Base-by-base conservation (phyloP, 2,113 vertebrate genomes). In the Cyprichromis sp. region DNA sequence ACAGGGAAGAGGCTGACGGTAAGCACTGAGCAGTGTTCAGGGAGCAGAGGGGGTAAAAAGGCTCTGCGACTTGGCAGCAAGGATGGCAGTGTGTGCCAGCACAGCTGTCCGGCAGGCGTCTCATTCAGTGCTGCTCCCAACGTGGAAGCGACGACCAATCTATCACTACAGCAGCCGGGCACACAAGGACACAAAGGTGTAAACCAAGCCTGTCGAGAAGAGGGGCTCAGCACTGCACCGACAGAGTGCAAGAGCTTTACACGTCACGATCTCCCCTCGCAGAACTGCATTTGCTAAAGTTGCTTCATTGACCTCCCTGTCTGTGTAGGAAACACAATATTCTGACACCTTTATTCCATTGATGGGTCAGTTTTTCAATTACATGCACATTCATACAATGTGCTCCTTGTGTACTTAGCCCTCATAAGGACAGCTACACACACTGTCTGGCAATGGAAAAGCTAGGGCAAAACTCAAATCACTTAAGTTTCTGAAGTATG, bases 91-190 rank as follows among this genome's bases (percentile, higher is more conserved):
- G 71, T 38, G 83, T 95, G 95, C 95, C 96, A 96, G 91, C 92
- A 93, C 95, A 95, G 96, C 94, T 95, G 96, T 94, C 95, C 89
- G 50, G 92, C 95, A 92, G 95, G 88, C 93, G 84, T 88, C 92
- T 93, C 93, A 81, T 88, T 94, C 92, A 82, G 90, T 71, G 81
- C 66, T 68, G 82, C 90, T 91, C 90, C 92, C 93, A 57, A 90
- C 68, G 55, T 82, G 82, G 87, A 81, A 82, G 87, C 57, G 53
- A 83, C 53, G 59, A 86, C 81, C 93, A 4, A 94, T 95, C 93
- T 92, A 93, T 95, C 94, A 94, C 88, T 73, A 55, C 82, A 80
- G 89, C 90, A 84, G 89, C 90, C 84, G 87, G 91, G 88, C 92
- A 89, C 88, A 86, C 93, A 89, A 92, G 92, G 94, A 94, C 94